A percentile compares a stretch with the other conserved stretches of the same genome.
Conservation (phyloP, 1,140 invertebrate species). For the Bombus superbus region DNA sequence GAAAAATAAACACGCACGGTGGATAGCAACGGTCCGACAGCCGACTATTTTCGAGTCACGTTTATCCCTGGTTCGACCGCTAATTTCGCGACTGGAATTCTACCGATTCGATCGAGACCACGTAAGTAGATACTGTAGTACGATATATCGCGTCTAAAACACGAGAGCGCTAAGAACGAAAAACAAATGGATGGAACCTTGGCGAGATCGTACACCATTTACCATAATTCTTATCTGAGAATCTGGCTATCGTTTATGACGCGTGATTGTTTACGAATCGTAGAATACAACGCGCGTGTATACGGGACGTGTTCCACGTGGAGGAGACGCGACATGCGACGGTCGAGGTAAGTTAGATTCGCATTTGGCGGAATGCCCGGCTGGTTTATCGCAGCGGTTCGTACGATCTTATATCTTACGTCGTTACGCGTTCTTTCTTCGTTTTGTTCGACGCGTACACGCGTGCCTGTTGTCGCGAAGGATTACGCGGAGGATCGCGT, state of each 20-base stretch:
- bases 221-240: background rate
- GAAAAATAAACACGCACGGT: slow-evolving; percentile 8
- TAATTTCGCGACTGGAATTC: slow-evolving; percentile 9
- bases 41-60: slow-evolving; percentile 11
- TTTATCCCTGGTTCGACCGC: background rate
- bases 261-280: slow-evolving; percentile 23
- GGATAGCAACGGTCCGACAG: no score
- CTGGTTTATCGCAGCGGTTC: background rate
- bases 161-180: no score
- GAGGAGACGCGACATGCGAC: background rate
- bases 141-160: no score
- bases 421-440: background rate
- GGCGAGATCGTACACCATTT: no score
- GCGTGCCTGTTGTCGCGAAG: background rate
- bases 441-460: slow-evolving; percentile 7
- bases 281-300: background rate
- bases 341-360: background rate
- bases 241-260: background rate
- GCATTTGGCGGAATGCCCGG: slow-evolving; percentile 14
- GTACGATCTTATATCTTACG: background rate
- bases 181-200: no score
- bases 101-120: background rate
- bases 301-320: background rate
- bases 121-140: no score
- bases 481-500: slow-evolving; percentile 6